Evolutionary conservation across 2,888 invertebrate species (phyloP).

Genomic region (Amiota minor): DNA sequence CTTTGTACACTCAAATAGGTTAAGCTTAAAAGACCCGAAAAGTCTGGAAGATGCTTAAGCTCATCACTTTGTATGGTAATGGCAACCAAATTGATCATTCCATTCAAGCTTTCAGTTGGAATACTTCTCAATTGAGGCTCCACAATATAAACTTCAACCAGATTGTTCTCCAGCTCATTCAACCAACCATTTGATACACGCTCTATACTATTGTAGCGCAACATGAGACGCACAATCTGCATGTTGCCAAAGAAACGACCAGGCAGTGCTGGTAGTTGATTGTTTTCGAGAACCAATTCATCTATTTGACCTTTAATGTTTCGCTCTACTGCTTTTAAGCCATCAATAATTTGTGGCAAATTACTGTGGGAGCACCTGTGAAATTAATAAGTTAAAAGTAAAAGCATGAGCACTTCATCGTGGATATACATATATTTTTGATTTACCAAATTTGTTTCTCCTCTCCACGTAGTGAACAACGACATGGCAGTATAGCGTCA

Average conservation of each 20-base stretch:
- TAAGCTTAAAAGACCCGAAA: conserved; percentile 81
- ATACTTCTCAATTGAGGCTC: conserved; percentile 86
- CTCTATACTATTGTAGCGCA: conserved; percentile 87
- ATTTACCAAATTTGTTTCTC: conserved; percentile 89
- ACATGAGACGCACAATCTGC: conserved; percentile 84
- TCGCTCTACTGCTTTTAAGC: conserved; percentile 79
- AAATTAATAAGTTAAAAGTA: no score
- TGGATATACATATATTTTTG: not conserved
- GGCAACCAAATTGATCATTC: conserved; percentile 84
- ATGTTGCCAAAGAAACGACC: conserved; percentile 85
- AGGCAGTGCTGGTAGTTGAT: conserved; percentile 88
- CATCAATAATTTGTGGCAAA: conserved; percentile 83
- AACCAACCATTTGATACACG: conserved; percentile 87
- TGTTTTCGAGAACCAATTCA: conserved; percentile 90
- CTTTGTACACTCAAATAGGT: conserved; percentile 84
- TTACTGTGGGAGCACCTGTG: conserved; percentile 94
- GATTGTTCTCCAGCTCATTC: conserved; percentile 82
- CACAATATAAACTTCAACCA: conserved; percentile 88
- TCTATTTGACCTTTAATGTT: conserved; percentile 83
- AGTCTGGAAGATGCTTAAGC: conserved; percentile 83
- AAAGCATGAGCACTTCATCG: not conserved
- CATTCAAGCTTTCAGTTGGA: conserved; percentile 84
- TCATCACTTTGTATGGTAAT: conserved; percentile 86
- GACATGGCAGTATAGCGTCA: conserved; percentile 85
- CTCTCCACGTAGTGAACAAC: conserved; percentile 84